Evolutionary conservation across 2,797 vertebrate genomes (phyloP).

Genomic region (Chiroxiphia lanceolata): DNA sequence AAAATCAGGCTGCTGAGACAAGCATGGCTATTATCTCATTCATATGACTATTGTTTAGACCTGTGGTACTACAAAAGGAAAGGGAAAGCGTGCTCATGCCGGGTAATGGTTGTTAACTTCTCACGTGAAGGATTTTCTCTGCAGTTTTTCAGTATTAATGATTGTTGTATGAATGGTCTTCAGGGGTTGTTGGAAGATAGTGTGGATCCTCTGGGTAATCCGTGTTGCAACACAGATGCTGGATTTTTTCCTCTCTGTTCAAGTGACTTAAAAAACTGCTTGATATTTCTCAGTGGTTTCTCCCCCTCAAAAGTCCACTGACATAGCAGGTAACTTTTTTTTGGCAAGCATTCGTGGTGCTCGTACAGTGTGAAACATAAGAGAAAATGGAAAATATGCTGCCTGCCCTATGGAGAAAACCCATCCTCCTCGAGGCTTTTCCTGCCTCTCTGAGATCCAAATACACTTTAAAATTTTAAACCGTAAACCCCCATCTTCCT

Average conservation of each 20-base stretch:
- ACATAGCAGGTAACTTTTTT: slow-evolving; percentile 59
- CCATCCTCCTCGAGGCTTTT: slow-evolving; percentile 53
- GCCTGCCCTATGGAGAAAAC: slow-evolving; percentile 64
- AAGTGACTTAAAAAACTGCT: slow-evolving; percentile 34
- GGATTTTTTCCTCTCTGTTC: not conserved
- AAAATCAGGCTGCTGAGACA: slow-evolving; percentile 75
- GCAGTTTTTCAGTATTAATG: slow-evolving; percentile 49
- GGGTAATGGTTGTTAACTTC: slow-evolving; percentile 71
- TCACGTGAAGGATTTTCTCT: slow-evolving; percentile 63
- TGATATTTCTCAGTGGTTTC: slow-evolving; percentile 1
- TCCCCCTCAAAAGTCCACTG: not conserved
- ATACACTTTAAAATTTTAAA: slow-evolving; percentile 51
- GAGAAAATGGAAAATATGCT: slow-evolving; percentile 67
- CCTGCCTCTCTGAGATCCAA: slow-evolving; percentile 59
- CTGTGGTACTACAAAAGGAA: slow-evolving; percentile 50
- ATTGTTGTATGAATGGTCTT: slow-evolving; percentile 41
- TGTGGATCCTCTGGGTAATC: slow-evolving; percentile 36
- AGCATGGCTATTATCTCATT: slow-evolving; percentile 74
- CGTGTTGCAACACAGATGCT: not conserved
- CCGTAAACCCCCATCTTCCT: slow-evolving; percentile 56
- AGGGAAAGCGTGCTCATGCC: slow-evolving; percentile 55
- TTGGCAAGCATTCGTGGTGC: not conserved
- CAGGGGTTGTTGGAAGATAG: slow-evolving; percentile 38
- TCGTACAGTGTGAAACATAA: slow-evolving; percentile 14
- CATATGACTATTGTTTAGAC: slow-evolving; percentile 71